Percentiles rank a stretch among this genome's conserved stretches.
Conservation (phyloP, 2,797 vertebrate genomes). For the Darevskia mixta region DNA sequence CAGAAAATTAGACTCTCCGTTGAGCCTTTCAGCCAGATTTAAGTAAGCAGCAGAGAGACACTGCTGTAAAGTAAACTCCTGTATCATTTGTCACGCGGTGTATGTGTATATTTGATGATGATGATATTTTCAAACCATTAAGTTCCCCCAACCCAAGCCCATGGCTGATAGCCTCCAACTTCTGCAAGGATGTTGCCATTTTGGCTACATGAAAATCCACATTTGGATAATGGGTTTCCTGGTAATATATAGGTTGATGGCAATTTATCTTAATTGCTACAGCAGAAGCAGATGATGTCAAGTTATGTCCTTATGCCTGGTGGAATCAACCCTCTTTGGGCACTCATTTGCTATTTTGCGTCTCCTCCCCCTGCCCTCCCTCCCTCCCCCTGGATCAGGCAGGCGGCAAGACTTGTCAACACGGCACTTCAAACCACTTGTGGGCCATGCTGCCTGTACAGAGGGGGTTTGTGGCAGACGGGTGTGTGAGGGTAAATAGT, state of each 20-base stretch:
- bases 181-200: not conserved
- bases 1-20: not conserved
- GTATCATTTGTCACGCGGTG: not conserved
- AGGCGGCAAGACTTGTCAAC: slow-evolving; percentile 44
- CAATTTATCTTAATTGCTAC: not conserved
- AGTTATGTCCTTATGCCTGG: not conserved
- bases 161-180: not conserved
- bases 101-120: not conserved
- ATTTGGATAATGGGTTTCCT: not conserved
- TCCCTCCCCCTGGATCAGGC: slow-evolving; percentile 50
- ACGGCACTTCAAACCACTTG: slow-evolving; percentile 49
- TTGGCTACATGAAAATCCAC: not conserved
- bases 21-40: not conserved
- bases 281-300: not conserved
- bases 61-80: no score
- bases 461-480: slow-evolving; percentile 10
- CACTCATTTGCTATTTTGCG: slow-evolving; percentile 63
- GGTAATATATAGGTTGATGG: not conserved
- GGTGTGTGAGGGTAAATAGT: slow-evolving; percentile 43
- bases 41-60: not conserved
- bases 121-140: not conserved
- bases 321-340: slow-evolving; percentile 53
- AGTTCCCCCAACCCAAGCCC: not conserved
- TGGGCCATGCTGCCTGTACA: slow-evolving; percentile 39
- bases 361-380: slow-evolving; percentile 59